Conservation (phyloP, 1,140 invertebrate genomes). For the Macrocentrus cingulum region DNA sequence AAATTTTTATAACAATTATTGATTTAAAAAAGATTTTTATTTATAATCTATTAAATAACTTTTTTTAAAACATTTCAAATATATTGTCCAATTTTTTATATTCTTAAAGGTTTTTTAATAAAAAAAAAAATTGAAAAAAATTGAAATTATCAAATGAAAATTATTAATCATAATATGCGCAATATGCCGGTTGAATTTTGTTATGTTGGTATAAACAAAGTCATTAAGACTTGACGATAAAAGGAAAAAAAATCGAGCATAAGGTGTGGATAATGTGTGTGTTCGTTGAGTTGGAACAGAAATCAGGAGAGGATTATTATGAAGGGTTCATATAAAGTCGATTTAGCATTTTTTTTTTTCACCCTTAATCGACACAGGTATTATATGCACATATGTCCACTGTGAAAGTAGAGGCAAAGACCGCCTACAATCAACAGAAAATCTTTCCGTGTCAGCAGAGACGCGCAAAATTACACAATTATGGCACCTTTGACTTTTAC, state of each 20-base stretch:
- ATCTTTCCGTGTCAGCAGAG: slow-evolving; percentile 2
- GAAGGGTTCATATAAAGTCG: slow-evolving; percentile 37
- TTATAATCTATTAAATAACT: too few relatives aligned
- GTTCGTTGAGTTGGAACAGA: slow-evolving; percentile 7
- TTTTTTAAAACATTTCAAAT: too few relatives aligned
- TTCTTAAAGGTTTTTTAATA: too few relatives aligned
- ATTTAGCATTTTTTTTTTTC: slow-evolving; percentile 13
- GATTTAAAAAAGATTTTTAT: background rate
- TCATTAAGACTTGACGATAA: slow-evolving; percentile 43
- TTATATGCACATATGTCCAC: background rate
- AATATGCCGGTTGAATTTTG: background rate
- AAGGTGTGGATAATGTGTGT: slow-evolving; percentile 7
- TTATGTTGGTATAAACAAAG: slow-evolving; percentile 53
- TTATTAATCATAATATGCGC: too few relatives aligned
- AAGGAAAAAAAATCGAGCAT: slow-evolving; percentile 38
- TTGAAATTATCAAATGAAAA: too few relatives aligned
- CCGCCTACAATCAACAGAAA: background rate
- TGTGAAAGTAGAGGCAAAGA: background rate
- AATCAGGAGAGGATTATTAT: slow-evolving; percentile 14
- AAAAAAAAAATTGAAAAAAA: too few relatives aligned
- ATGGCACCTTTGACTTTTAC: slow-evolving; percentile 24
- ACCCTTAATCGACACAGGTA: background rate
- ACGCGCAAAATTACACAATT: slow-evolving; percentile 24
- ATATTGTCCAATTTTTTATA: too few relatives aligned
- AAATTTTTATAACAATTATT: background rate